A percentile compares a stretch with the other conserved stretches of the same genome.
Conservation (phyloP, 1,140 invertebrate species). For the Zaprionus africanus region DNA sequence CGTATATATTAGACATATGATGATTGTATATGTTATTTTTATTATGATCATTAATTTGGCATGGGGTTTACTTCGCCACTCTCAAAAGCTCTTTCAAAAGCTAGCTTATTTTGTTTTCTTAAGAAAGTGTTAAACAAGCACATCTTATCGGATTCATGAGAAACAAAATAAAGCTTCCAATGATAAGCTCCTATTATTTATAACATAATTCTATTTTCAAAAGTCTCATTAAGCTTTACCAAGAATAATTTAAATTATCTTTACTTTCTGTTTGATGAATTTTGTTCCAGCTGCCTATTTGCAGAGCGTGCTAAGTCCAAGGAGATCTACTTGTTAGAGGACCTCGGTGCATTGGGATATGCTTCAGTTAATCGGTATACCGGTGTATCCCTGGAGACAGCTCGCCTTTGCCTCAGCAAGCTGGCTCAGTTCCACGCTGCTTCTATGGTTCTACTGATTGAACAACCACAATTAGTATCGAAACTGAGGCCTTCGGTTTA, state of each 20-base stretch:
- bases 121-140: too few species aligned
- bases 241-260: neutral
- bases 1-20: too few species aligned
- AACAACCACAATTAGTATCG: slow-evolving; percentile 37
- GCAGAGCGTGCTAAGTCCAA: slow-evolving; percentile 35
- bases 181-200: too few species aligned
- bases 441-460: slow-evolving; percentile 60
- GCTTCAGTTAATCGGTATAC: slow-evolving; percentile 34
- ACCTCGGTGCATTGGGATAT: slow-evolving; percentile 56
- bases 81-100: too few species aligned
- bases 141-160: too few species aligned
- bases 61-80: too few species aligned
- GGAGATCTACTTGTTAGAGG: slow-evolving; percentile 68
- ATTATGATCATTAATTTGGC: too few species aligned
- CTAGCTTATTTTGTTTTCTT: too few species aligned
- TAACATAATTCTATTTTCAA: too few species aligned
- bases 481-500: slow-evolving; percentile 48
- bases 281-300: slow-evolving; percentile 43
- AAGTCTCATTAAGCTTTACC: too few species aligned
- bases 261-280: neutral
- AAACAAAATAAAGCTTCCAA: too few species aligned
- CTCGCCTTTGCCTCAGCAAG: slow-evolving; percentile 56
- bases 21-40: too few species aligned
- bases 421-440: slow-evolving; percentile 70
- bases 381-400: slow-evolving; percentile 48